Conservation (phyloP, 92 coral and sea anemone genomes). For the Desmophyllum pertusum region DNA sequence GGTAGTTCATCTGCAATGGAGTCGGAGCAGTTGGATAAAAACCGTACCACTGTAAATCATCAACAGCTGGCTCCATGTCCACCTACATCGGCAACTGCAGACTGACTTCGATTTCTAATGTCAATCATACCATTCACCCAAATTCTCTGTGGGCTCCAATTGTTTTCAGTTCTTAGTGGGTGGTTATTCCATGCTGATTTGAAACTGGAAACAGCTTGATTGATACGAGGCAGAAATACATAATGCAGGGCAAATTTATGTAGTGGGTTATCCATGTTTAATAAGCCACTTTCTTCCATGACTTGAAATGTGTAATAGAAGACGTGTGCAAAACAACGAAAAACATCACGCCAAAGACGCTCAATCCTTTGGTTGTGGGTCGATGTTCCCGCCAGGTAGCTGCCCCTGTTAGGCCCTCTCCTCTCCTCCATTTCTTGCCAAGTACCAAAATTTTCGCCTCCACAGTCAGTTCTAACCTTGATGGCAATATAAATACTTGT, state of each 20-base stretch:
- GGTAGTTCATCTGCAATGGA: conserved; percentile 28
- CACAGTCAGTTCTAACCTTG: conserved; percentile 39
- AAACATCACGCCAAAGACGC: conserved; percentile 65
- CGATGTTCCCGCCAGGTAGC: conserved; percentile 52
- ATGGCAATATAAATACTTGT: conserved; percentile 29
- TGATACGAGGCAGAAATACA: conserved; percentile 63
- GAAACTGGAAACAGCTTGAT: conserved; percentile 55
- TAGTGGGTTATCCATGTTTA: conserved; percentile 39
- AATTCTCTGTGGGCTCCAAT: conserved; percentile 65
- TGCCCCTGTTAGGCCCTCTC: conserved; percentile 30
- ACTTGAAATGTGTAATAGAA: conserved; percentile 45
- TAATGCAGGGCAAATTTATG: conserved; percentile 46
- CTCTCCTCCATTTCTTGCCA: too few species aligned
- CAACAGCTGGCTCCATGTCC: conserved; percentile 3
- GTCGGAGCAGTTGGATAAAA: conserved; percentile 34
- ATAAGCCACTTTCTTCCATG: conserved; percentile 50
- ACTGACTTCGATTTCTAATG: conserved; percentile 15
- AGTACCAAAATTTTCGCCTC: conserved; percentile 48
- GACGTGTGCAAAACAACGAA: conserved; percentile 44
- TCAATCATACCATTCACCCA: too few species aligned
- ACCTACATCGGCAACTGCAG: conserved; percentile 26
- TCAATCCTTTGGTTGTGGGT: conserved; percentile 63
- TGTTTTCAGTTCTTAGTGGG: conserved; percentile 62
- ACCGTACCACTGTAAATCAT: conserved; percentile 29
- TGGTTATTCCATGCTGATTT: conserved; percentile 67